These are phyloP conservation scores for Nephrotoma appendiculata DNA, from an alignment of 2,888 invertebrate genomes.

Conservation along the genomic window DNA sequence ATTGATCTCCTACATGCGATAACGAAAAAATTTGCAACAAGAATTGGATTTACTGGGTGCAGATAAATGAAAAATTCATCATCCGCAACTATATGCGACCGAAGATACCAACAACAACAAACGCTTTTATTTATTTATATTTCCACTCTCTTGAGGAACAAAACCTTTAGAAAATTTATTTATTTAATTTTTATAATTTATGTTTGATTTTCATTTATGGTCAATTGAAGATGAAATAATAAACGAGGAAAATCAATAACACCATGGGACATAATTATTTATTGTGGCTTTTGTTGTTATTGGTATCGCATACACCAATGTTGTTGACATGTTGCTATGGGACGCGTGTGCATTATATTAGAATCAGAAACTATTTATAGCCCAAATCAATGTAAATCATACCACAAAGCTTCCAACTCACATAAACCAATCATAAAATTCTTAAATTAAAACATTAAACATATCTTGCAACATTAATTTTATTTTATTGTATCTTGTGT, in stretches of 20 bases:
- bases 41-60: background rate
- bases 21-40: background rate
- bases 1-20: background rate
- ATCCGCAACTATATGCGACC: background rate
- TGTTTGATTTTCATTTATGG: background rate
- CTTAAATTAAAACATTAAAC: background rate
- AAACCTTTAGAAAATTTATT: background rate
- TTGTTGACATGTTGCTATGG: background rate
- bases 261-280: background rate
- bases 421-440: background rate
- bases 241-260: background rate
- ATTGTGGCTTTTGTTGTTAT: background rate
- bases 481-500: no score
- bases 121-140: background rate
- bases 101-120: background rate
- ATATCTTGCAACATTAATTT: background rate
- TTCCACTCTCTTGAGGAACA: background rate
- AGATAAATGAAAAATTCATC: background rate
- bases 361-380: background rate
- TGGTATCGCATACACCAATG: background rate
- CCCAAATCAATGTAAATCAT: background rate
- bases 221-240: background rate
- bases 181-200: background rate
- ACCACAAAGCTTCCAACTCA: background rate
- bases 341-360: background rate